These are phyloP conservation scores for Cavia aperea DNA, from an alignment of 2,113 vertebrate genomes.

Conservation along the genomic window DNA sequence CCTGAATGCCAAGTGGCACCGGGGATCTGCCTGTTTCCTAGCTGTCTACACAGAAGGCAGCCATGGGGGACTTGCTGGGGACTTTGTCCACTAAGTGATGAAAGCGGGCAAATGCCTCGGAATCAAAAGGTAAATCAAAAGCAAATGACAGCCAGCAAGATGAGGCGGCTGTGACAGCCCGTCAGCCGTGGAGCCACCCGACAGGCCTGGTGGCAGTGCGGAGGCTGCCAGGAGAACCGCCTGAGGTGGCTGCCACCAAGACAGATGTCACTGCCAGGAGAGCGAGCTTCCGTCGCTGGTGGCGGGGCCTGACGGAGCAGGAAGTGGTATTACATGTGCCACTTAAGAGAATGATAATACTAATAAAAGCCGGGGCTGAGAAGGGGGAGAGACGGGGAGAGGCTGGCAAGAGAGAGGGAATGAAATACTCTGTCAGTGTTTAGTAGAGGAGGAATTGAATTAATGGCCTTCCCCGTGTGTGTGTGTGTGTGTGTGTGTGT, in stretches of 20 bases:
- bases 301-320: slow-evolving; percentile 37
- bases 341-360: slow-evolving; percentile 22
- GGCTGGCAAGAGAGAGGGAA: neutral
- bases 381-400: neutral
- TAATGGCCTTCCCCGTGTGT: neutral
- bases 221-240: slow-evolving; percentile 54
- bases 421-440: rapidly evolving
- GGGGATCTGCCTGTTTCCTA: neutral
- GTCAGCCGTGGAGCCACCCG: slow-evolving; percentile 40
- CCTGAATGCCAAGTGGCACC: slow-evolving; percentile 33
- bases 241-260: slow-evolving; percentile 52
- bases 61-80: slow-evolving; percentile 14
- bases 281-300: slow-evolving; percentile 8
- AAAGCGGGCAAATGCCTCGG: slow-evolving; percentile 56
- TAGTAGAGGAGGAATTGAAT: neutral
- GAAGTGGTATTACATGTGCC: slow-evolving; percentile 11
- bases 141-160: slow-evolving; percentile 55
- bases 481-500: neutral
- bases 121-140: slow-evolving; percentile 64
- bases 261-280: slow-evolving; percentile 50
- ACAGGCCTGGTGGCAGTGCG: slow-evolving; percentile 48
- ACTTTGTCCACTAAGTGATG: slow-evolving; percentile 58
- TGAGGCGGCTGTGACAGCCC: slow-evolving; percentile 55
- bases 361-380: neutral
- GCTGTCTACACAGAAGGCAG: slow-evolving; percentile 7